Conservation (phyloP, 1,140 invertebrate species). For the Pectinophora gossypiella region DNA sequence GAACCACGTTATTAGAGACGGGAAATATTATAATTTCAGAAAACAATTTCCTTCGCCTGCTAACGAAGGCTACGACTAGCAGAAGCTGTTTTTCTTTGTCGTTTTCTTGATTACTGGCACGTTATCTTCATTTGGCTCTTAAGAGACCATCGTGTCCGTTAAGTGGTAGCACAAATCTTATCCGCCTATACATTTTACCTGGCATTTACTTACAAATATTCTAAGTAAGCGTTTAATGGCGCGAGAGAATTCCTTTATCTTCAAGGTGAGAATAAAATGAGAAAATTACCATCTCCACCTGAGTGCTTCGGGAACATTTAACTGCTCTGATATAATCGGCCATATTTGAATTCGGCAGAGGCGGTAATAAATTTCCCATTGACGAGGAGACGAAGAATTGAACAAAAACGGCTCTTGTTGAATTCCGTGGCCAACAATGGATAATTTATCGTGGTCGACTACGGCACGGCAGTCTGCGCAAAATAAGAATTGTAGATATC, state of each 20-base stretch:
- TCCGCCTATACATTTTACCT: background rate
- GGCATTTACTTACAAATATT: constrained; percentile 4
- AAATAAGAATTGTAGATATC: constrained; percentile 42
- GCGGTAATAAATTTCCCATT: constrained; percentile 68
- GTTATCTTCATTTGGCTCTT: constrained; percentile 3
- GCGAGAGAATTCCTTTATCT: constrained; percentile 7
- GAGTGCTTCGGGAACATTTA: constrained; percentile 46
- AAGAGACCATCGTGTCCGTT: background rate
- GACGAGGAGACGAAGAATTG: constrained; percentile 68
- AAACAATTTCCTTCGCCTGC: background rate
- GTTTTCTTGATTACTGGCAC: background rate
- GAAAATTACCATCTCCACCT: constrained; percentile 47
- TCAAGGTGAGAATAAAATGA: constrained; percentile 28
- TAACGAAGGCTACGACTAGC: background rate
- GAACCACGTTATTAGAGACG: background rate
- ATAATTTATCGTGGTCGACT: constrained; percentile 68
- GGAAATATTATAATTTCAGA: too few species aligned
- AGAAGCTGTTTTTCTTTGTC: background rate
- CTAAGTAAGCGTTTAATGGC: background rate
- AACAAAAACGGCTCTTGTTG: constrained; percentile 70
- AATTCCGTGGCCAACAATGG: constrained; percentile 63
- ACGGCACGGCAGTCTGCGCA: constrained; percentile 40
- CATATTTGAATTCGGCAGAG: constrained; percentile 67
- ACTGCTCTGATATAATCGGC: constrained; percentile 56
- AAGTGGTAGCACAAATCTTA: constrained; percentile 1